Conservation (phyloP, 2,797 vertebrate species). For the Xenops minutus region DNA sequence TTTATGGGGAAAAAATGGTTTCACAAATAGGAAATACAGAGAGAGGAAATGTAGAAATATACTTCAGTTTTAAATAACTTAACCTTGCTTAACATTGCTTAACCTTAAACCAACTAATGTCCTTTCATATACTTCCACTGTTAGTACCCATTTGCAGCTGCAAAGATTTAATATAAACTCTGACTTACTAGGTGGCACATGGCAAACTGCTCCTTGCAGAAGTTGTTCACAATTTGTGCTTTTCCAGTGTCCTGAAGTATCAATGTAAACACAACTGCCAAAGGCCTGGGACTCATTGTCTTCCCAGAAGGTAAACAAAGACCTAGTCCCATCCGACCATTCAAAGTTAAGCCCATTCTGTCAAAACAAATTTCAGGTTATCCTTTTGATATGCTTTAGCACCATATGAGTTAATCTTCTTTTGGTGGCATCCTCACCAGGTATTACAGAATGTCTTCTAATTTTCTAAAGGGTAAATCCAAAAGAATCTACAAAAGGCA, state of each 20-base stretch:
- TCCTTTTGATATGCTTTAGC: not conserved
- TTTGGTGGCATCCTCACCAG: not conserved
- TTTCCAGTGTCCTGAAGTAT: constrained; percentile 86
- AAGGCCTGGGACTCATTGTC: constrained; percentile 74
- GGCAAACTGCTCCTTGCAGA: constrained; percentile 88
- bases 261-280: constrained; percentile 89
- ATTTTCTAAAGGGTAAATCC: not conserved
- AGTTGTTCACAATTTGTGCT: constrained; percentile 79
- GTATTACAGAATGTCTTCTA: not conserved
- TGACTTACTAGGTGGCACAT: constrained; percentile 81
- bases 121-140: not conserved
- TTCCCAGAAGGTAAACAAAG: constrained; percentile 88
- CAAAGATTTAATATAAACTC: not conserved
- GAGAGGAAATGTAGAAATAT: not conserved
- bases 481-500: not conserved
- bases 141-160: not conserved
- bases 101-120: not conserved
- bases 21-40: not conserved
- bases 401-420: not conserved
- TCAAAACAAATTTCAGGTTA: constrained; percentile 56
- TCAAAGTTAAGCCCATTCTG: constrained; percentile 87
- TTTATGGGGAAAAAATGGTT: not conserved
- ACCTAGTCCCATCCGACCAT: constrained; percentile 89
- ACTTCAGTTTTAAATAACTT: not conserved
- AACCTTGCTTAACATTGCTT: not conserved